Conservation (phyloP, 2,113 vertebrate genomes). For the Copsychus sechellarum region DNA sequence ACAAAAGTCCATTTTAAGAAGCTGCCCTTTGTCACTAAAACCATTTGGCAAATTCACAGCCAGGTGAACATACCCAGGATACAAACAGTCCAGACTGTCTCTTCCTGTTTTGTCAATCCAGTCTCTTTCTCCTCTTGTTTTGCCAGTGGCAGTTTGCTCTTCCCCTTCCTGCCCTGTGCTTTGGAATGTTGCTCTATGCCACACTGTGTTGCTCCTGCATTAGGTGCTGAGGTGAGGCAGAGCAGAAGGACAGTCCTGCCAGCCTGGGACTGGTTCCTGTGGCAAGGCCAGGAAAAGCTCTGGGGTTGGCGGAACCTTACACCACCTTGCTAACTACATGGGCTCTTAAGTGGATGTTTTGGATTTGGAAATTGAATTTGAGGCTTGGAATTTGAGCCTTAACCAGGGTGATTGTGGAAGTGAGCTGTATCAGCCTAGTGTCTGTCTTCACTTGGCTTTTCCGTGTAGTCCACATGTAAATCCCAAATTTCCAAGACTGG, state of each 20-base stretch:
- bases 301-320: not conserved
- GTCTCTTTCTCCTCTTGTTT: not conserved
- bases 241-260: not conserved
- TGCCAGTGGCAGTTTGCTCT: not conserved
- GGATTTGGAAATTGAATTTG: no score
- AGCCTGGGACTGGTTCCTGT: not conserved
- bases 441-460: not conserved
- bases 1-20: not conserved
- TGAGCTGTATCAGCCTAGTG: not conserved
- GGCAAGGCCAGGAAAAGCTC: not conserved
- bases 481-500: not conserved
- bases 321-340: not conserved
- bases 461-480: not conserved
- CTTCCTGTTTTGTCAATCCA: not conserved
- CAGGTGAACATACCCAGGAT: rapidly evolving
- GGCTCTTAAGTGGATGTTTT: not conserved
- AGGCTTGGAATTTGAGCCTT: not conserved
- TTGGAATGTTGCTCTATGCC: not conserved
- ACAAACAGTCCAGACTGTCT: not conserved
- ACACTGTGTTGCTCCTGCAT: not conserved
- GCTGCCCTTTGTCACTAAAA: not conserved
- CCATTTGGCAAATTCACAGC: not conserved
- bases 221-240: not conserved
- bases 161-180: rapidly evolving
- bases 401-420: not conserved